A percentile compares a stretch with the other conserved stretches of the same genome.
Conservation (phyloP, 2,888 invertebrate species). For the Hololepta plana region DNA sequence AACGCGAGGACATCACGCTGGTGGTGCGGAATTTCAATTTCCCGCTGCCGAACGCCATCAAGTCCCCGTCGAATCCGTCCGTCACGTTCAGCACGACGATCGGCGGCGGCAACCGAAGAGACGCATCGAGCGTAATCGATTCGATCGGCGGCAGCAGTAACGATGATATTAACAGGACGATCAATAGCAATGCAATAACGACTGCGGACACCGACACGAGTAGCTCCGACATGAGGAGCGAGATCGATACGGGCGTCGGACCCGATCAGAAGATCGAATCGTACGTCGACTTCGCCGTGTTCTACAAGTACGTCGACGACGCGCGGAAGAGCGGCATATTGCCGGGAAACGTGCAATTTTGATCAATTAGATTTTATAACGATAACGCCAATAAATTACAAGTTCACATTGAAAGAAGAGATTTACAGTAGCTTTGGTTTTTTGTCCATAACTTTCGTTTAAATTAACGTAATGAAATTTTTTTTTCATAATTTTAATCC, state of each 20-base stretch:
- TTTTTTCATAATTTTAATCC: no score
- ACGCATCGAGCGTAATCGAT: constrained; percentile 6
- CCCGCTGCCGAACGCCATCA: constrained; percentile 44
- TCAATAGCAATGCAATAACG: constrained; percentile 23
- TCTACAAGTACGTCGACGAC: constrained; percentile 51
- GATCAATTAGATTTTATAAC: no score
- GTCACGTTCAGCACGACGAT: constrained; percentile 36
- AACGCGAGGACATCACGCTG: constrained; percentile 70
- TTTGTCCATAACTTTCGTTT: no score
- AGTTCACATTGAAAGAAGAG: no score
- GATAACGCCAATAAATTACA: no score
- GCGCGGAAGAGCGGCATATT: constrained; percentile 46
- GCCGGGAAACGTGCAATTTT: constrained; percentile 40
- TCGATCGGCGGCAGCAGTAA: not conserved
- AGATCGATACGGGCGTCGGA: constrained; percentile 30
- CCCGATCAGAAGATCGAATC: constrained; percentile 52
- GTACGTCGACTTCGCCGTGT: constrained; percentile 73
- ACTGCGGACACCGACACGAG: constrained; percentile 22
- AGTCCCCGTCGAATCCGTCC: constrained; percentile 29
- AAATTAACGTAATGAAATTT: no score
- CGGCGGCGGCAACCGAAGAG: constrained; percentile 11
- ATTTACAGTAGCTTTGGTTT: no score
- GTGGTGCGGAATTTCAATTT: constrained; percentile 76
- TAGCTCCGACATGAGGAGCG: constrained; percentile 16
- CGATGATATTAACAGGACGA: constrained; percentile 18